Evolutionary conservation across 2,113 vertebrate genomes (phyloP), one percentile per base, ranked within the genome.

Genomic region (Cygnus buccinator): DNA sequence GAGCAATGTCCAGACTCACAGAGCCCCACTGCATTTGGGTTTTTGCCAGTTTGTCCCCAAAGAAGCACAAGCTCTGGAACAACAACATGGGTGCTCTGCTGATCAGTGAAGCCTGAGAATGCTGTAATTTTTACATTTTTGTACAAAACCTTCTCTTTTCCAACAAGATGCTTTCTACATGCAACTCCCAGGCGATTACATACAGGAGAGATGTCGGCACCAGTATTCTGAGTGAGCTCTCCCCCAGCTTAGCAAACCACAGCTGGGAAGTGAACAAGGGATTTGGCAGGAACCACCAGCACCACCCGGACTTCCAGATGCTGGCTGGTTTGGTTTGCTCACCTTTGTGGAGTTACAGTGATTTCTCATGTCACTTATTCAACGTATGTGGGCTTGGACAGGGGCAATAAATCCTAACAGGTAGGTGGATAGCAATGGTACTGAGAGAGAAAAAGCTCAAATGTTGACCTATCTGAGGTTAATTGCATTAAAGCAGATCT

Each of bases 31-130:
- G 77, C 68, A 7, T 23, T 46, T 62, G 41, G 52, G n/a, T 5
- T 28, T 74, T 39, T 81, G 75, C 55, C 79, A 61, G 41, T 58
- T 67, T 78, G 29, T 55, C 37, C 52, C 73, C 41, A 28, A 18
- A 81, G 74, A 58, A 76, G 20, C 5, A 61, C 33, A 57, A 52
- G 57, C 22, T 48, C 33, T 73, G 33, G 29, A n/a, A 37, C 39
- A 58, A 13, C 5, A 5, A 22, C 0, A 0, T 26, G 78, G n/a
- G 9, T 44, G 31, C 13, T 31, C 28, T 76, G 81, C 37, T 61
- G 3, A 61, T 70, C 55, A 28, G 28, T 17, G 83, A 46, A 65
- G 50, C 13, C 16, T 10, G 46, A 62, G 13, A 54, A 66, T 17
- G 43, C n/a, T 52, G 37, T 18, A 55, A 19, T 41, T 89, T 82